These are phyloP conservation scores for Lepus oiostolus DNA, from an alignment of 2,797 vertebrate species.

Conservation along the genomic window DNA sequence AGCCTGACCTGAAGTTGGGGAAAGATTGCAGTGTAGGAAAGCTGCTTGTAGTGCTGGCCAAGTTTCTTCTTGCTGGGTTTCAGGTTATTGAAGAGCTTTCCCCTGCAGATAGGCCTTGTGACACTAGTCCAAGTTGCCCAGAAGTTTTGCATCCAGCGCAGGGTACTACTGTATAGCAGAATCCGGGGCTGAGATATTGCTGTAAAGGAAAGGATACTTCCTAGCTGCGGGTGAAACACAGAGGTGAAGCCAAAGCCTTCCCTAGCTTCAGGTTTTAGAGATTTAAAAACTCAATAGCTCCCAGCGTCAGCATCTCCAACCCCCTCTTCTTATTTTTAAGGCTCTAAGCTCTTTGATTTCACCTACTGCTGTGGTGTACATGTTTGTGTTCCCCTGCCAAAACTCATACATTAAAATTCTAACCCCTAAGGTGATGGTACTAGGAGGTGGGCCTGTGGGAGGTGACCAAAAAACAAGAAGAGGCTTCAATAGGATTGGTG, in stretches of 20 bases:
- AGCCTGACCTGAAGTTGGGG: conserved; percentile 94
- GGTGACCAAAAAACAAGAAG: neutral
- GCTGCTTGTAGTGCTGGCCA: conserved; percentile 98
- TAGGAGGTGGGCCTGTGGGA: neutral
- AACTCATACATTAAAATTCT: conserved; percentile 5
- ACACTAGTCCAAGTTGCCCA: conserved; percentile 98
- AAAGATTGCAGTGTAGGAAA: conserved; percentile 97
- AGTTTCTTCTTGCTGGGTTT: conserved; percentile 96
- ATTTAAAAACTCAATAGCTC: neutral
- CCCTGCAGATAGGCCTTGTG: conserved; percentile 97
- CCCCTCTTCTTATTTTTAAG: conserved; percentile 42
- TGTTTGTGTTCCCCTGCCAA: neutral
- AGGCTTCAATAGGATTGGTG: neutral
- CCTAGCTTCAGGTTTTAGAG: conserved; percentile 38
- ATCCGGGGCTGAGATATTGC: conserved; percentile 94
- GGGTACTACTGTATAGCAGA: conserved; percentile 98
- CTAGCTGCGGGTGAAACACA: neutral
- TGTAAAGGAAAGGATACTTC: conserved; percentile 80
- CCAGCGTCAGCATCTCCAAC: neutral
- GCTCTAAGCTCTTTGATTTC: conserved; percentile 46
- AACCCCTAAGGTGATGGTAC: neutral
- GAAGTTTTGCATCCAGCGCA: conserved; percentile 99
- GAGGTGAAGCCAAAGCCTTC: neutral
- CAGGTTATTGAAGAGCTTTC: conserved; percentile 97
- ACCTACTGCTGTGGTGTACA: neutral